Evolutionary conservation across 2,797 vertebrate species (phyloP), one percentile per base, ranked within the genome.

Genomic region (Lacerta agilis): DNA sequence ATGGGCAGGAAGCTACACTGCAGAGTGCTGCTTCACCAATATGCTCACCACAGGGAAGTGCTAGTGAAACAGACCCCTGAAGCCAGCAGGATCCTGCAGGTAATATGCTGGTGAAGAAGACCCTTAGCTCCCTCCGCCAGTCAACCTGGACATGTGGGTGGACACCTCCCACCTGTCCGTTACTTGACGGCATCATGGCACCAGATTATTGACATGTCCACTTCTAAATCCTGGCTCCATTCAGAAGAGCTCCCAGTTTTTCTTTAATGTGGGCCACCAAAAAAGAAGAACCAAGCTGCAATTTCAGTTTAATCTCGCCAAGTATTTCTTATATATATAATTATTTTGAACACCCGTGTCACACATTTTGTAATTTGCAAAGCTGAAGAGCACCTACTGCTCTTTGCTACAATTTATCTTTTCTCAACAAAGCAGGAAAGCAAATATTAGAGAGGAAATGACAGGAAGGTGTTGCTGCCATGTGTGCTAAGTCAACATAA

Each of bases 171-270:
- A 43, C 41, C 41, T 41, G 6, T 43, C 41, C 5, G 41, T 43
- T 43, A 43, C 41, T 4, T 55, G 49, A 55, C 4, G 13, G 13
- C 13, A 55, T 4, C 49, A 55, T 55, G 49, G 13, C 49, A 55
- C 49, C 49, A 55, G 13, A 55, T 15, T 55, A 55, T 55, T 55
- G 49, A 55, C 13, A 55, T 95, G 93, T 92, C 93, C 88, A 93
- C 89, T 88, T 92, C 94, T 92, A 93, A 92, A 95, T 88, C 92
- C 87, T 90, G 87, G 87, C 86, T 92, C 91, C 84, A 86, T 83
- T 92, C 90, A 83, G 78, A 92, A 90, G 77, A 91, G 87, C 72
- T 90, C 92, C 89, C 1, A 3, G 5, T 88, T 86, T 92, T 86
- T 92, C 77, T 89, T 93, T 91, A 90, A 94, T 92, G 87, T 4